Evolutionary conservation across 2,113 vertebrate species (phyloP).

Genomic region (Anolis sagrei): DNA sequence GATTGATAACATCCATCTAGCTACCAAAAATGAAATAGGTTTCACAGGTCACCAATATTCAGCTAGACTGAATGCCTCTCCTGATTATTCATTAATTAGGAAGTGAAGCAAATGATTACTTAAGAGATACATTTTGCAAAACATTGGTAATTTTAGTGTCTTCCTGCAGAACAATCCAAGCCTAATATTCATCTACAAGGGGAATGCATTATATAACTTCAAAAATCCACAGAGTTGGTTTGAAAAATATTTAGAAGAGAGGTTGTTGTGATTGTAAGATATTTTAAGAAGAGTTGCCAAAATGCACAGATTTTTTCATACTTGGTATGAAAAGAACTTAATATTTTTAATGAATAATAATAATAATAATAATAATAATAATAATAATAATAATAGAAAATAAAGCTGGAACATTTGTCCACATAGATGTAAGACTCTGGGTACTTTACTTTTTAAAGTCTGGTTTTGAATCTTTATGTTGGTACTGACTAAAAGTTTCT

Average conservation of each 20-base stretch:
- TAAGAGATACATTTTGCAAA: background rate
- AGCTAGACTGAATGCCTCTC: background rate
- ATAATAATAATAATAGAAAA: too few relatives aligned
- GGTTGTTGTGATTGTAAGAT: too few relatives aligned
- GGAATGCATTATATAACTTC: background rate
- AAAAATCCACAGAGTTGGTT: background rate
- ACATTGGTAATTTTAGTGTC: background rate
- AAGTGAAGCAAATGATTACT: background rate
- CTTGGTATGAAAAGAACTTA: too few relatives aligned
- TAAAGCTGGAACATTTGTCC: too few relatives aligned
- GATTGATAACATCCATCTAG: constrained; percentile 15
- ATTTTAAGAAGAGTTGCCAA: background rate
- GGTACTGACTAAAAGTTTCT: too few relatives aligned
- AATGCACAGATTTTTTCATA: too few relatives aligned
- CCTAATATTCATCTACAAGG: background rate
- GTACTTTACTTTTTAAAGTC: too few relatives aligned
- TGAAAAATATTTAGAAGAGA: background rate
- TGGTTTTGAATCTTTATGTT: too few relatives aligned
- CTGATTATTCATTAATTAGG: constrained; percentile 14
- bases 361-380: too few relatives aligned
- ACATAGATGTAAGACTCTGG: too few relatives aligned
- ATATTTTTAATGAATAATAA: too few relatives aligned
- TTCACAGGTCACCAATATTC: background rate
- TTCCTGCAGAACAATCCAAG: background rate
- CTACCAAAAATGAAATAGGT: background rate